These are phyloP conservation scores for Falco biarmicus DNA, from an alignment of 2,797 vertebrate species.

Conservation along the genomic window DNA sequence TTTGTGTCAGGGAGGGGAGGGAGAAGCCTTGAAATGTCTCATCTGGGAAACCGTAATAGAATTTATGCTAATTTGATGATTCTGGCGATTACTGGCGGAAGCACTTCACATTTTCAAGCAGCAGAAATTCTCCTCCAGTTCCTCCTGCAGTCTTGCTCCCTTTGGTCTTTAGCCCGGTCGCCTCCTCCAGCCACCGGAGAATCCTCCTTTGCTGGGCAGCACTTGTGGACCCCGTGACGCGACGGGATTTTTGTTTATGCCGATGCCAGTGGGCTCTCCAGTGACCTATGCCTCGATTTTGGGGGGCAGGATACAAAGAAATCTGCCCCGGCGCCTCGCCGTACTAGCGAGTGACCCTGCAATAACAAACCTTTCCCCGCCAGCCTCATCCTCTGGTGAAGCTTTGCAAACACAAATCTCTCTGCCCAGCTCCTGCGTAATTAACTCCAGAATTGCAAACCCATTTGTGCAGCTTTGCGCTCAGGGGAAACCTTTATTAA, in stretches of 20 bases:
- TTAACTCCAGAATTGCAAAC: conserved; percentile 46
- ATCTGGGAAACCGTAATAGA: conserved; percentile 68
- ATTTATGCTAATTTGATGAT: conserved; percentile 76
- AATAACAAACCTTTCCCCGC: background rate
- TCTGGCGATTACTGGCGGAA: conserved; percentile 65
- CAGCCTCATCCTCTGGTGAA: background rate
- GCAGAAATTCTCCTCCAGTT: conserved; percentile 47
- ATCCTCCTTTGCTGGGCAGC: background rate
- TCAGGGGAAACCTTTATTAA: conserved; percentile 56
- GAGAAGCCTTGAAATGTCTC: conserved; percentile 57
- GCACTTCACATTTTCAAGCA: conserved; percentile 58
- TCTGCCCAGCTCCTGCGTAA: conserved; percentile 15
- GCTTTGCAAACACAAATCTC: background rate
- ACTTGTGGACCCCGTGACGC: fast-evolving
- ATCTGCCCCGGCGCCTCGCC: fast-evolving
- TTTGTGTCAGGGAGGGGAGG: conserved; percentile 50
- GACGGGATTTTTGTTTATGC: background rate
- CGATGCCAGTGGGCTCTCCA: fast-evolving
- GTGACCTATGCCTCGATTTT: fast-evolving
- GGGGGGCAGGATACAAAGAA: background rate
- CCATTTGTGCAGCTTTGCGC: conserved; percentile 36
- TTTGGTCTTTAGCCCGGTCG: background rate
- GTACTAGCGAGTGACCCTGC: background rate
- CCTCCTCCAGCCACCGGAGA: background rate
- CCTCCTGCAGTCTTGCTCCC: background rate